phyloP scores from a whole-genome alignment of 2,797 vertebrate genomes.

The Pantherophis alleghaniensis region DNA sequence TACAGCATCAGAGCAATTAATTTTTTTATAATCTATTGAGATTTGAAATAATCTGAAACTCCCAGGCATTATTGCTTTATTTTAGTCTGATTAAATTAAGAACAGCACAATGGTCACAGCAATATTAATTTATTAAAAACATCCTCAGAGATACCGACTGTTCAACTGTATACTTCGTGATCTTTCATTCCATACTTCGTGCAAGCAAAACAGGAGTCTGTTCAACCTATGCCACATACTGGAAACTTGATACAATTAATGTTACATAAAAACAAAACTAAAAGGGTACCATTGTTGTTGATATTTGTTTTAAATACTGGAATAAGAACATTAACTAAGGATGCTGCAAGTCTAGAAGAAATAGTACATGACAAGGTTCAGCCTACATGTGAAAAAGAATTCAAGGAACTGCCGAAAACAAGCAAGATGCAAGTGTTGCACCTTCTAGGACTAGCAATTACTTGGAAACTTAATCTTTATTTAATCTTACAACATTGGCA shows the following conservation, averaged over 20 bases:
- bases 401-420: not conserved
- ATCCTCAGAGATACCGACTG: conserved; percentile 12
- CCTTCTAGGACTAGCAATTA: not conserved
- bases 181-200: conserved; percentile 52
- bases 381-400: not conserved
- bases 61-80: not conserved
- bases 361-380: conserved; percentile 7
- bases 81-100: conserved; percentile 54
- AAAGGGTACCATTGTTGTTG: conserved; percentile 32
- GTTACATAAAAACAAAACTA: conserved; percentile 19
- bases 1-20: not conserved
- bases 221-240: conserved; percentile 3
- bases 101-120: conserved; percentile 20
- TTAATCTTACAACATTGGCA: not conserved
- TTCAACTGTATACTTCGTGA: conserved; percentile 42
- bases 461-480: not conserved
- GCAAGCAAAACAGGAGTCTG: conserved; percentile 26
- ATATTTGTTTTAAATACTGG: conserved; percentile 46
- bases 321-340: conserved; percentile 31
- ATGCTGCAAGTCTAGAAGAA: conserved; percentile 39
- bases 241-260: conserved; percentile 2
- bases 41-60: not conserved
- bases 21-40: not conserved
- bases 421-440: not conserved
- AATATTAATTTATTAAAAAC: conserved; percentile 33